Conservation (phyloP, 2,113 vertebrate species). For the Xiphophorus hellerii region DNA sequence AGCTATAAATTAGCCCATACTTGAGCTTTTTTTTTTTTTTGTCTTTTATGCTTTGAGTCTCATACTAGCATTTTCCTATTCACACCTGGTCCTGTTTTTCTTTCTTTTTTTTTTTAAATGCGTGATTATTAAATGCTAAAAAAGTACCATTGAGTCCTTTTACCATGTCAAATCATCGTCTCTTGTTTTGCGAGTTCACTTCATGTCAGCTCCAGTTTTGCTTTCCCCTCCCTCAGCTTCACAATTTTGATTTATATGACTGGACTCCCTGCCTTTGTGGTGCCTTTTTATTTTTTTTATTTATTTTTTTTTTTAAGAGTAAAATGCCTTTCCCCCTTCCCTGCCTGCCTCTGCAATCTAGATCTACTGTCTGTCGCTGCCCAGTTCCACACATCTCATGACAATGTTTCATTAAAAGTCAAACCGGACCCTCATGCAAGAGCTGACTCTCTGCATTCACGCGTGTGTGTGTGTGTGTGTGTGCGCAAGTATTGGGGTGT, state of each 20-base stretch:
- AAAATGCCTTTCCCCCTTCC: not conserved
- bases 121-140: not conserved
- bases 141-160: not conserved
- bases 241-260: not conserved
- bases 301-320: not conserved
- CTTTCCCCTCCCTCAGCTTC: not conserved
- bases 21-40: no score
- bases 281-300: not conserved
- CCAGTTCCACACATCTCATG: not conserved
- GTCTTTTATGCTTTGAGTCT: not conserved
- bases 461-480: not conserved
- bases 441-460: not conserved
- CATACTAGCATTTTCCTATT: not conserved
- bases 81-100: not conserved
- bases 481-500: not conserved
- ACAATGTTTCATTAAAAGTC: constrained; percentile 5
- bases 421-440: not conserved
- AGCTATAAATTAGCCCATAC: no score
- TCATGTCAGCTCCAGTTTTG: not conserved
- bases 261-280: not conserved
- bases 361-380: not conserved
- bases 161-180: not conserved
- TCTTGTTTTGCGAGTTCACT: not conserved
- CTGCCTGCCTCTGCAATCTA: not conserved
- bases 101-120: not conserved